Evolutionary conservation across 2,113 vertebrate species (phyloP).

Genomic region (Rutilus rutilus): DNA sequence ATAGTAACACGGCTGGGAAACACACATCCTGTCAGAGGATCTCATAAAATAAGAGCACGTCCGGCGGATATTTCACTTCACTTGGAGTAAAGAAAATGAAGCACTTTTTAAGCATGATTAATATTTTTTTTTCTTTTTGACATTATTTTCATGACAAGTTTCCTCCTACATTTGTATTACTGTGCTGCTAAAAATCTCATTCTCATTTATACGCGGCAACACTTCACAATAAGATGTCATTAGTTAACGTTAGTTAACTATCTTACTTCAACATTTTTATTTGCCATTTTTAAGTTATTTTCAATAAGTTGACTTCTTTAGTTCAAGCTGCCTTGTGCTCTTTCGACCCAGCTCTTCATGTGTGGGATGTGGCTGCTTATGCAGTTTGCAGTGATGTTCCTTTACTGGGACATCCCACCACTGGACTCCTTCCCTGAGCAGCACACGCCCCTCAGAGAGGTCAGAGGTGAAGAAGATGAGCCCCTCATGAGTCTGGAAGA

Average conservation of each 20-base stretch:
- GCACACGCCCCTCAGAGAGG: background rate
- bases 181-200: background rate
- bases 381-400: constrained; percentile 72
- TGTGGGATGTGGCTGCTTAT: constrained; percentile 80
- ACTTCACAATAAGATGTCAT: background rate
- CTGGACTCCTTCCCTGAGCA: constrained; percentile 54
- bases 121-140: background rate
- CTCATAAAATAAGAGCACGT: background rate
- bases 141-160: background rate
- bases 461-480: constrained; percentile 62
- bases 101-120: background rate
- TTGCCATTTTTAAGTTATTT: background rate
- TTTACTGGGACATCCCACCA: constrained; percentile 77
- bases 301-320: background rate
- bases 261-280: background rate
- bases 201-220: background rate
- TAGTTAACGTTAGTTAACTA: background rate
- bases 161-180: background rate
- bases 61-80: background rate
- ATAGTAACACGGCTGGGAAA: background rate
- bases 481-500: constrained; percentile 65
- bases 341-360: constrained; percentile 81
- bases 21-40: background rate
- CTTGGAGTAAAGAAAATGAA: too few relatives aligned
- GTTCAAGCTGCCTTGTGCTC: background rate